phyloP scores from a whole-genome alignment of 2,888 invertebrate species.

The Rhyacophila evoluta region DNA sequence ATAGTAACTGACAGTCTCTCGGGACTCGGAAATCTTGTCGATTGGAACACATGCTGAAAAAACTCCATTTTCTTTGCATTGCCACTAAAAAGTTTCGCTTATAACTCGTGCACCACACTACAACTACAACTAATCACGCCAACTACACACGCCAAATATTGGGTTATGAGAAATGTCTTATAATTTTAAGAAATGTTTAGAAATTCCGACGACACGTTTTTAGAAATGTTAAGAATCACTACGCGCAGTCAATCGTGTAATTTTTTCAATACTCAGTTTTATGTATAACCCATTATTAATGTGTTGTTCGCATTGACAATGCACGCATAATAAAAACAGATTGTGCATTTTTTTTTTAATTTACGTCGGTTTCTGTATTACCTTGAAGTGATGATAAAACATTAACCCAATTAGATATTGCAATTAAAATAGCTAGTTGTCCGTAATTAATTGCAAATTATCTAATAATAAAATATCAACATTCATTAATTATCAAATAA shows the following conservation, averaged over 20 bases:
- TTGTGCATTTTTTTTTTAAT: not conserved
- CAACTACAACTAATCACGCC: too few species aligned
- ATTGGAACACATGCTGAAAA: too few species aligned
- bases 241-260: not conserved
- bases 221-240: not conserved
- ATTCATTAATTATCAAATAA: too few species aligned
- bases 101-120: too few species aligned
- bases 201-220: too few species aligned
- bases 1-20: too few species aligned
- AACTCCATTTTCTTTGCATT: too few species aligned
- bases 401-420: not conserved
- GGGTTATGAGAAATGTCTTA: too few species aligned
- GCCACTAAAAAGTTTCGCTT: too few species aligned
- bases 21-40: too few species aligned
- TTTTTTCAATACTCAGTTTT: not conserved
- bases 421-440: not conserved
- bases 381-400: constrained; percentile 3
- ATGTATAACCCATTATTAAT: not conserved
- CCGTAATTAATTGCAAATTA: not conserved
- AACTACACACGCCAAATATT: too few species aligned
- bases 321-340: not conserved
- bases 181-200: too few species aligned
- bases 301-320: not conserved
- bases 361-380: not conserved
- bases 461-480: not conserved